Percentiles rank a stretch among this genome's conserved stretches.
Conservation (phyloP, 2,113 vertebrate species). For the Limnothrissa miodon region DNA sequence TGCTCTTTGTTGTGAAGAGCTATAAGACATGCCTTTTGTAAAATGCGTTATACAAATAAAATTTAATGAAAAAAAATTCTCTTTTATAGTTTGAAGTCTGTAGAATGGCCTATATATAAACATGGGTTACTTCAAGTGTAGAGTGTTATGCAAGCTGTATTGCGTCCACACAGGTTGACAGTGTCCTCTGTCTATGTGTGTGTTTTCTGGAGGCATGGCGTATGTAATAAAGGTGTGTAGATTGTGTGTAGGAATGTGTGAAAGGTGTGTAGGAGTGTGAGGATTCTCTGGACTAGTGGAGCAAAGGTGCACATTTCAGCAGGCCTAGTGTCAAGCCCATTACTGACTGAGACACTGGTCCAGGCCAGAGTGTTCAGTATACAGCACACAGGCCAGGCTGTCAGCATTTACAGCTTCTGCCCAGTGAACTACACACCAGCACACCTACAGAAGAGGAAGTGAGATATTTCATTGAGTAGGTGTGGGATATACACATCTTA, state of each 20-base stretch:
- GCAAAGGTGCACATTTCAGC: constrained; percentile 61
- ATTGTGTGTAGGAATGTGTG: background rate
- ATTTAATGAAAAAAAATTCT: no score
- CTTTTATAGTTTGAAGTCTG: no score
- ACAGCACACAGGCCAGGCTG: constrained; percentile 12
- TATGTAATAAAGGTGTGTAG: background rate
- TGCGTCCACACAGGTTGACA: no score
- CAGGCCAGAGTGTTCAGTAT: constrained; percentile 34
- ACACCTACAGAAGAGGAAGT: background rate
- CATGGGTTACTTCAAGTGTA: background rate
- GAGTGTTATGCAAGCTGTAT: background rate
- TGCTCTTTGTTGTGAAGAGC: no score
- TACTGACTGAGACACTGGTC: constrained; percentile 34
- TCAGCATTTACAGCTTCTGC: constrained; percentile 29
- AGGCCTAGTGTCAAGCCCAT: constrained; percentile 55
- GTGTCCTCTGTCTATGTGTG: background rate
- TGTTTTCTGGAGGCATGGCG: no score
- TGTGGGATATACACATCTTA: background rate
- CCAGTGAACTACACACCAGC: constrained; percentile 32
- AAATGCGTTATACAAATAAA: no score
- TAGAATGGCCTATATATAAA: no score
- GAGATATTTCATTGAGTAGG: background rate
- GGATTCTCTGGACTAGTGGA: constrained; percentile 20
- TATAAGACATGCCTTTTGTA: no score
- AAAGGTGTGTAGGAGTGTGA: background rate